Base-by-base conservation (phyloP, 2,113 vertebrate species). In the Daubentonia madagascariensis region DNA sequence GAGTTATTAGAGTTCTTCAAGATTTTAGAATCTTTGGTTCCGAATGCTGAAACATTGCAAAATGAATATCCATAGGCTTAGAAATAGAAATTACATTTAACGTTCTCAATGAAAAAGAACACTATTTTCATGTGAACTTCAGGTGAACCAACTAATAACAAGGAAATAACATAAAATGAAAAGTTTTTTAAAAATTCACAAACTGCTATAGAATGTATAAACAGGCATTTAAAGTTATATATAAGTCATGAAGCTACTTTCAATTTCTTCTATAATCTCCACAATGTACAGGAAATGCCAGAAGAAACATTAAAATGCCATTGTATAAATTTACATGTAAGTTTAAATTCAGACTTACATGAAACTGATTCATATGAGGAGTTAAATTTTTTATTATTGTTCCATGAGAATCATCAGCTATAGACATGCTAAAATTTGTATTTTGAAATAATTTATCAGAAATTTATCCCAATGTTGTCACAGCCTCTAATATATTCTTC, bases 81-180 rank as follows among this genome's bases (percentile, higher is more conserved):
- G n/a, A 72, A 83, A 75, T 13, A 37, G 67, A 96, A 81, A 86
- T 94, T 81, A 48, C 13, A 72, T 8, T 83, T 94, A 67, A 87
- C 14, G 45, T 81, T 65, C 70, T 86, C 59, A 50, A 1, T 61
- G 54, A 17, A 59, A 76, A 95, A 86, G 12, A 50, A 18, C 1
- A 59, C 5, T 76, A 8, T 70, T 73, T 91, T 95, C 48, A 43
- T n/a, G 20, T 37, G 45, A 95, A 79, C 68, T 89, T 89, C 30
- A 11, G 6, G 25, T 57, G 20, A 25, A 54, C 32, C 65, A 61
- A 37, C 85, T 50, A 67, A 75, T 79, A 90, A 79, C 12, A 22
- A 95, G 23, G 40, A 93, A 85, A 85, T 57, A 50, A 75, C 61
- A 63, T 79, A 85, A 96, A 92, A 91, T 95, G 35, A 84, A 95